Evolutionary conservation across 2,888 invertebrate genomes (phyloP).

Genomic region (Dorcus hopei): DNA sequence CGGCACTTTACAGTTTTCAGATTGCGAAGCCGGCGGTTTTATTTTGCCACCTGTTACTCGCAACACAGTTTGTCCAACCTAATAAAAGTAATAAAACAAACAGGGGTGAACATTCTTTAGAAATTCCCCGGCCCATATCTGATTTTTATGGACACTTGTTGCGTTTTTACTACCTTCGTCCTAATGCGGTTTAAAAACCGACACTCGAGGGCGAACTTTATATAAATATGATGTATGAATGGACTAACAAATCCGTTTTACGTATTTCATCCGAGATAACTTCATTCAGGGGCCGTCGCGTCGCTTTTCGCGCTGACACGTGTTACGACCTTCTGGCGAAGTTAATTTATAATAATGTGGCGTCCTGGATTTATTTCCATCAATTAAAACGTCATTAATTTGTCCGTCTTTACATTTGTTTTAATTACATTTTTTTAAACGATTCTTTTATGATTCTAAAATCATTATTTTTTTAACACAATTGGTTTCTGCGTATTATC

Average conservation of each 20-base stretch:
- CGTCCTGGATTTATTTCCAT: too few species aligned
- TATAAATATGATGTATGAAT: slow-evolving; percentile 21
- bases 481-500: too few species aligned
- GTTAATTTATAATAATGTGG: too few species aligned
- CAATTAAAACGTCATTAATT: too few species aligned
- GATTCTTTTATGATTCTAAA: too few species aligned
- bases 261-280: slow-evolving; percentile 17
- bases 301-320: too few species aligned
- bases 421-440: too few species aligned
- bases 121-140: slow-evolving; percentile 44
- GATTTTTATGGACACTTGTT: slow-evolving; percentile 49
- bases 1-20: slow-evolving; percentile 17
- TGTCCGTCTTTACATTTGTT: too few species aligned
- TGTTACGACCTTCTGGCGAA: too few species aligned
- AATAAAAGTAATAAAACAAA: slow-evolving; percentile 49
- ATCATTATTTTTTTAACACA: too few species aligned
- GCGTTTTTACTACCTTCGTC: slow-evolving; percentile 30
- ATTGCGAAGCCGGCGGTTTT: slow-evolving; percentile 27
- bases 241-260: slow-evolving; percentile 19
- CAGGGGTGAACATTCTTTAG: slow-evolving; percentile 43
- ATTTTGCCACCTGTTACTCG: slow-evolving; percentile 44
- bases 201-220: slow-evolving; percentile 25
- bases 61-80: slow-evolving; percentile 39
- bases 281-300: slow-evolving; percentile 9
- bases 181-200: slow-evolving; percentile 22